Percentiles rank a stretch among this genome's conserved stretches.
These are phyloP conservation scores for Dendrolimus pini DNA, from an alignment of 2,888 invertebrate genomes.

Conservation along the genomic window DNA sequence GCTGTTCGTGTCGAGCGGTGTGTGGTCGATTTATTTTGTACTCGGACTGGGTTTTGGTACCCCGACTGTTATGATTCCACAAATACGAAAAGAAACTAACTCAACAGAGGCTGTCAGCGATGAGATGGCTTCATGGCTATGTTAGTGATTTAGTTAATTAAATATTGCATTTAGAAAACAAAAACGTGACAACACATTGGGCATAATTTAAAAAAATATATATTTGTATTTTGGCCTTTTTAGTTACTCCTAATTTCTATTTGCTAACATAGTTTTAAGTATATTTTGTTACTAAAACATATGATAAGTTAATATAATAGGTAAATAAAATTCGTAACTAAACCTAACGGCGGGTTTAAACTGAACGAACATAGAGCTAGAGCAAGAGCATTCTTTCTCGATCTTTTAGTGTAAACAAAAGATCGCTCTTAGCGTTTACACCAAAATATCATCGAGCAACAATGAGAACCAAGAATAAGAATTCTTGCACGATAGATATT, in stretches of 20 bases:
- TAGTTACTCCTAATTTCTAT: background rate
- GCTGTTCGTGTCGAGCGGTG: constrained; percentile 23
- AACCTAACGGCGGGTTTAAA: no score
- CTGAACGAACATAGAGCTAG: no score
- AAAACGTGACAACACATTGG: no score
- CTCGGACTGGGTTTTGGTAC: constrained; percentile 27
- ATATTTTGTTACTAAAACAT: constrained; percentile 1
- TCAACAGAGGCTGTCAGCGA: constrained; percentile 22
- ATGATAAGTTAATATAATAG: background rate
- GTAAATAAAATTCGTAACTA: no score
- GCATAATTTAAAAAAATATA: background rate
- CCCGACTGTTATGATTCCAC: constrained; percentile 27
- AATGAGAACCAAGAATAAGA: no score
- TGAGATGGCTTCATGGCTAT: constrained; percentile 31
- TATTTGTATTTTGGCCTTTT: background rate
- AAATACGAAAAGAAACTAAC: constrained; percentile 27
- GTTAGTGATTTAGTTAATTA: constrained; percentile 10
- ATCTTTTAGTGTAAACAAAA: no score
- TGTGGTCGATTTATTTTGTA: constrained; percentile 25
- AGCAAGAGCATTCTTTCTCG: no score
- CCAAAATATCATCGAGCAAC: no score
- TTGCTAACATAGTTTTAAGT: constrained; percentile 3
- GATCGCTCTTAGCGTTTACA: no score
- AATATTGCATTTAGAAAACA: no score
- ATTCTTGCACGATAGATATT: no score